Evolutionary conservation across 2,888 invertebrate genomes (phyloP).

Genomic region (Sarcophaga subvicina): DNA sequence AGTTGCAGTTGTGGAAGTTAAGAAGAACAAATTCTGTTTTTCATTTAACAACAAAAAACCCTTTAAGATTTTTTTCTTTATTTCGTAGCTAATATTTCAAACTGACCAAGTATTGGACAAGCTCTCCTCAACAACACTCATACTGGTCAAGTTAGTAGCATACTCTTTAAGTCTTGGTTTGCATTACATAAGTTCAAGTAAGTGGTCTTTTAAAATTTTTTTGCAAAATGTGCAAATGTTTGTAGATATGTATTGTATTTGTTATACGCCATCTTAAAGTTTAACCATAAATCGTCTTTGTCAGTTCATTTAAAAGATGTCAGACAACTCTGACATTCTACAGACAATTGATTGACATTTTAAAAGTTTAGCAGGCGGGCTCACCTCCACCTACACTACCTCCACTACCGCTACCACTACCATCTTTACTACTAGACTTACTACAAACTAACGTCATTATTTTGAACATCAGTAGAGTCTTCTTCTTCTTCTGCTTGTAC

Average conservation of each 20-base stretch:
- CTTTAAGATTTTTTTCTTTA: background rate
- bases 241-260: conserved; percentile 13
- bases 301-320: conserved; percentile 81
- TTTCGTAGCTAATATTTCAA: background rate
- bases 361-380: conserved; percentile 79
- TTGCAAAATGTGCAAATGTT: conserved; percentile 8
- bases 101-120: background rate
- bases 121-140: conserved; percentile 65
- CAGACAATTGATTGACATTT: conserved; percentile 81
- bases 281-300: conserved; percentile 79
- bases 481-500: conserved; percentile 2
- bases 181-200: conserved; percentile 45
- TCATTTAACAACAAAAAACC: background rate
- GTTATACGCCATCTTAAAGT: conserved; percentile 76
- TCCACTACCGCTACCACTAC: conserved; percentile 9
- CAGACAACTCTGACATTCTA: conserved; percentile 78
- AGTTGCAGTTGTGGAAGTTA: background rate
- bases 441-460: conserved; percentile 1
- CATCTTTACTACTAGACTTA: no score
- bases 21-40: background rate
- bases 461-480: background rate
- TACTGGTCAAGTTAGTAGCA: conserved; percentile 46
- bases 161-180: conserved; percentile 18
- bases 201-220: background rate
- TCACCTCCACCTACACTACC: conserved; percentile 18